A percentile compares a stretch with the other conserved stretches of the same genome.
Evolutionary conservation across 2,113 vertebrate genomes (phyloP).

Genomic region (Arvicanthis niloticus): DNA sequence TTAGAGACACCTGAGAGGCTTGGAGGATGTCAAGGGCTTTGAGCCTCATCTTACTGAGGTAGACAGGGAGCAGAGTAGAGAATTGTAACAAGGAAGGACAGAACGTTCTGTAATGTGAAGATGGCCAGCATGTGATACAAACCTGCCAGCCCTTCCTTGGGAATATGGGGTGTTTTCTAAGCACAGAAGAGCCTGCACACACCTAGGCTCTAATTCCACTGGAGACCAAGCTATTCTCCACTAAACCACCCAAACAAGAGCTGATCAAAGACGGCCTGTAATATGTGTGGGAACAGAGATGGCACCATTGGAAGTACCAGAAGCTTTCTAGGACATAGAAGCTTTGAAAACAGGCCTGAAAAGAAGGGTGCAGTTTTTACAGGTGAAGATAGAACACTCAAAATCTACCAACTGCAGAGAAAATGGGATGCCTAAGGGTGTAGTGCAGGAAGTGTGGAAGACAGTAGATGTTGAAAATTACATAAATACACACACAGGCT

Average conservation of each 20-base stretch:
- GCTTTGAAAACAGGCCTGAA: not conserved
- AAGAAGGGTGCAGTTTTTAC: not conserved
- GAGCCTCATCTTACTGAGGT: not conserved
- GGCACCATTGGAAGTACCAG: not conserved
- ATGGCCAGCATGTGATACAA: not conserved
- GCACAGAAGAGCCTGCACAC: accelerated
- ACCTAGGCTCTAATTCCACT: not conserved
- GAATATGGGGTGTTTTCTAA: not conserved
- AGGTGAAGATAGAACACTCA: not conserved
- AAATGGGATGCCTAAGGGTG: too few relatives aligned
- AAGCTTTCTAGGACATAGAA: not conserved
- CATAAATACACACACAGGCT: not conserved
- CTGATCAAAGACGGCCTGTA: not conserved
- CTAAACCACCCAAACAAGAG: not conserved
- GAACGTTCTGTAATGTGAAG: not conserved
- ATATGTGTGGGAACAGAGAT: not conserved
- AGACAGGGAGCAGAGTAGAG: not conserved
- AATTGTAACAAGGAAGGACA: not conserved
- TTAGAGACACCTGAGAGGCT: not conserved
- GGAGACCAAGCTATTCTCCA: not conserved
- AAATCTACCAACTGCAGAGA: not conserved
- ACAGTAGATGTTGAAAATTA: not conserved
- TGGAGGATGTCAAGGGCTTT: not conserved
- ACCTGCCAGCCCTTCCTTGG: not conserved
- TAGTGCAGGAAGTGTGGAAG: not conserved